phyloP scores from a whole-genome alignment of 2,888 invertebrate genomes.

The Allygus modestus region DNA sequence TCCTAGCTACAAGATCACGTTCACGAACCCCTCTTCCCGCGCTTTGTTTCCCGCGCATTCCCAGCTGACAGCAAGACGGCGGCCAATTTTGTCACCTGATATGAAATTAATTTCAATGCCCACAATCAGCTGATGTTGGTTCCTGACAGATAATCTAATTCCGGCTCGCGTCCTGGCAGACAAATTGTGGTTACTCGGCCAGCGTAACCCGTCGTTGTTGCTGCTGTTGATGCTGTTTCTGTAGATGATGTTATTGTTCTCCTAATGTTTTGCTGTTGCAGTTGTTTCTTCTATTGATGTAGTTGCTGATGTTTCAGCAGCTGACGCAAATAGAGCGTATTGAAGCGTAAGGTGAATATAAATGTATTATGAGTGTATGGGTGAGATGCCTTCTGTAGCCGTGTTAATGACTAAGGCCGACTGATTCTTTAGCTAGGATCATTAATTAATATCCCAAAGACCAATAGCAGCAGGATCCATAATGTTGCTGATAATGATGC shows the following conservation, averaged over 20 bases:
- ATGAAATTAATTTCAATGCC: conserved; percentile 57
- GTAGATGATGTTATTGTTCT: not conserved
- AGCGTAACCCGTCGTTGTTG: not conserved
- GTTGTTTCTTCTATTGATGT: too few relatives aligned
- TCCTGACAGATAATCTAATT: conserved; percentile 37
- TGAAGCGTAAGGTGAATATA: too few relatives aligned
- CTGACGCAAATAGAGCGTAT: too few relatives aligned
- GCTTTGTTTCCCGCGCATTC: conserved; percentile 40
- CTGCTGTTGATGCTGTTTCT: not conserved
- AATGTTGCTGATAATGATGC: too few relatives aligned
- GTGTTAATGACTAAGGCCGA: too few relatives aligned
- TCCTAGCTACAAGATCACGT: conserved; percentile 35
- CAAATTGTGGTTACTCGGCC: conserved; percentile 1
- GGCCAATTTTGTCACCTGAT: conserved; percentile 57
- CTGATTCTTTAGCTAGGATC: too few relatives aligned
- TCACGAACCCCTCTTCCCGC: not conserved
- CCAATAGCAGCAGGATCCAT: too few relatives aligned
- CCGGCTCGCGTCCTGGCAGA: conserved; percentile 4
- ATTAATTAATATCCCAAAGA: too few relatives aligned
- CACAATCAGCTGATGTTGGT: conserved; percentile 38
- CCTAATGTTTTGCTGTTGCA: too few relatives aligned
- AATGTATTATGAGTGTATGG: too few relatives aligned
- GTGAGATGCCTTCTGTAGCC: too few relatives aligned
- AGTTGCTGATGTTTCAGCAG: too few relatives aligned
- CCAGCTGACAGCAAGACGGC: conserved; percentile 12